Evolutionary conservation across 2,113 vertebrate species (phyloP), one percentile per base, ranked within the genome.

Genomic region (Oophaga pumilio): DNA sequence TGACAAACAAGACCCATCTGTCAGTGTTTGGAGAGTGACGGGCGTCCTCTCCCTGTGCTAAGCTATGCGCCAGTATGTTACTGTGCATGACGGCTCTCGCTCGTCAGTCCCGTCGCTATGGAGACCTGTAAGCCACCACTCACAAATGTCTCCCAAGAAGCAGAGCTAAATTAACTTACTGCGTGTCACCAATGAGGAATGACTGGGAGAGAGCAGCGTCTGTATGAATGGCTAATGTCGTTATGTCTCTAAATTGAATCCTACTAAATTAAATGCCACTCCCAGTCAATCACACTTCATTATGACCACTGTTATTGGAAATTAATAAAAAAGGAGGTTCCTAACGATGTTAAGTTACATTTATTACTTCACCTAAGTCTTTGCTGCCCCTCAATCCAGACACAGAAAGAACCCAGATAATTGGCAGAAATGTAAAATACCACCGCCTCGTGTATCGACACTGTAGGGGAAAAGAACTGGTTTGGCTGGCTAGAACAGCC

Each of bases 181-280:
- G 91, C 91, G 89, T 92, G 90, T 90, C 92, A 91, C 91, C 91
- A 92, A 91, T 91, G 93, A 92, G 93, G 92, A 93, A 91, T 89
- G 90, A 92, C 92, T 91, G 88, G 90, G 92, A n/a, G 85, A 43
- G 92, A 92, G 91, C 91, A 93, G 93, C 92, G 91, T 92, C 92
- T 92, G 87, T 89, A 91, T 90, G 91, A 91, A 91, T 89, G 88
- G 90, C 88, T 92, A 91, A 91, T 85, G 89, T 89, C 90, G 90
- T 91, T 89, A 93, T 90, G 87, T 89, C 92, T 92, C 89, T 90
- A 93, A 92, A 93, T 93, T 92, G 88, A 88, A 94, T 92, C 93
- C 89, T 90, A 92, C 92, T 93, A 93, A 93, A 93, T 94, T 93
- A 94, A 94, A 93, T 91, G 92, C 90, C 90, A 91, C 90, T 94